Base-by-base conservation (phyloP, 2,113 vertebrate genomes). In the Archocentrus centrarchus region DNA sequence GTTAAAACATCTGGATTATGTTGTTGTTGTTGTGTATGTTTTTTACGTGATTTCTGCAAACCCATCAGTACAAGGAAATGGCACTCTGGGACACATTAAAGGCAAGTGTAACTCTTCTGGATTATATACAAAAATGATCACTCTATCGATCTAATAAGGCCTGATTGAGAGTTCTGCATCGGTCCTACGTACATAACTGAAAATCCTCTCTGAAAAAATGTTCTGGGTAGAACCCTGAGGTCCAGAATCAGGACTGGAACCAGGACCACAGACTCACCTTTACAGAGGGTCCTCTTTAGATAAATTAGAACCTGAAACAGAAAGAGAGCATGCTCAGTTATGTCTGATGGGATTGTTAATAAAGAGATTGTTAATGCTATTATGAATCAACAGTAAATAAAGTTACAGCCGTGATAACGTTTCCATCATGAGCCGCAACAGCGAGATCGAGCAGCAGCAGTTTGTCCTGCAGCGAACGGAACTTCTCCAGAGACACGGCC, bases 381-480 rank as follows among this genome's bases (percentile, higher is more conserved):
- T 11, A 4, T 6, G 15, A 18, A n/a, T 64, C 47, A 32, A 53
- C 17, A 3, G 1, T 5, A 1, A 73, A 53, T 59, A 7, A 80
- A 78, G 53, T 91, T 91, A 94, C 93, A 7, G 98, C 97, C 32
- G 97, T 98, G 93, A 99, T 98, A 94, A 98, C 96, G 18, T 99
- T 99, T 20, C 98, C 98, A 78, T 99, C 98, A 1, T 98, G 95
- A 11, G 94, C 93, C n/a, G 75, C 82, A 6, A 98, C 97, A 17
- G 97, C 96, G 83, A 96, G 95, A 81, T 99, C 98, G 64, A 99
- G 91, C 18, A 99, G 97, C 24, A 96, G 85, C 77, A 99, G 87
- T 86, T 99, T 99, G 80, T 99, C 98, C 90, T 97, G 97, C 47
- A 99, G 95, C 61, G 97, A 97, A 14, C 97, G 97, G 82, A 99